phyloP scores from a whole-genome alignment of 2,888 invertebrate species.

The Synergus umbraculus region DNA sequence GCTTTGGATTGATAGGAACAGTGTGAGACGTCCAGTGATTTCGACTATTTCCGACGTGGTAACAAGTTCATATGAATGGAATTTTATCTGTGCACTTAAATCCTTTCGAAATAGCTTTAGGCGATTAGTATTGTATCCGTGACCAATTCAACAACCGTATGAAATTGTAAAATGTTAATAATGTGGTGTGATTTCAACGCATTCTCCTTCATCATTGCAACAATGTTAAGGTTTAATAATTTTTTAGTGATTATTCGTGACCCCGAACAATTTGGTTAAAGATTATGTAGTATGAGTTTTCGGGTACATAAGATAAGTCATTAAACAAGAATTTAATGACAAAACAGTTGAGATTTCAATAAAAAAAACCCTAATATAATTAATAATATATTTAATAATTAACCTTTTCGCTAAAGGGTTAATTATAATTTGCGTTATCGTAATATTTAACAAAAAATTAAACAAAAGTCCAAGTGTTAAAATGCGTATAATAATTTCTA shows the following conservation, averaged over 20 bases:
- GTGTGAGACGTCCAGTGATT: constrained; percentile 6
- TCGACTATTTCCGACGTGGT: constrained; percentile 25
- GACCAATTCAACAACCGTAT: constrained; percentile 41
- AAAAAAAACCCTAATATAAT: too few relatives aligned
- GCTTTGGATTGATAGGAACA: neutral
- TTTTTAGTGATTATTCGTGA: neutral
- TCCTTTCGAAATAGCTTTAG: constrained; percentile 42
- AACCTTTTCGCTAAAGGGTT: too few relatives aligned
- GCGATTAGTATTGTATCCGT: constrained; percentile 41
- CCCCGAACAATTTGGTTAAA: neutral
- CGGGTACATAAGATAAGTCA: neutral
- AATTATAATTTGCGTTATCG: too few relatives aligned
- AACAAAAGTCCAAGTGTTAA: too few relatives aligned
- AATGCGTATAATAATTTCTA: too few relatives aligned
- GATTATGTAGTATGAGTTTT: neutral
- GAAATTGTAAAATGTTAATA: constrained; percentile 39
- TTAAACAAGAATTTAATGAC: neutral
- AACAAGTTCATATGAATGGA: constrained; percentile 38
- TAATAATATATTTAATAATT: too few relatives aligned
- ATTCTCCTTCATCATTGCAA: constrained; percentile 4
- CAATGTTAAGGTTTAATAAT: constrained; percentile 20
- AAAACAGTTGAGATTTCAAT: too few relatives aligned
- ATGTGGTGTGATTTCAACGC: constrained; percentile 8
- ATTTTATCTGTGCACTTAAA: constrained; percentile 39
- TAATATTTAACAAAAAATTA: too few relatives aligned